A percentile compares a stretch with the other conserved stretches of the same genome.
phyloP scores from a whole-genome alignment of 2,888 invertebrate species.

The Limnephilus marmoratus region DNA sequence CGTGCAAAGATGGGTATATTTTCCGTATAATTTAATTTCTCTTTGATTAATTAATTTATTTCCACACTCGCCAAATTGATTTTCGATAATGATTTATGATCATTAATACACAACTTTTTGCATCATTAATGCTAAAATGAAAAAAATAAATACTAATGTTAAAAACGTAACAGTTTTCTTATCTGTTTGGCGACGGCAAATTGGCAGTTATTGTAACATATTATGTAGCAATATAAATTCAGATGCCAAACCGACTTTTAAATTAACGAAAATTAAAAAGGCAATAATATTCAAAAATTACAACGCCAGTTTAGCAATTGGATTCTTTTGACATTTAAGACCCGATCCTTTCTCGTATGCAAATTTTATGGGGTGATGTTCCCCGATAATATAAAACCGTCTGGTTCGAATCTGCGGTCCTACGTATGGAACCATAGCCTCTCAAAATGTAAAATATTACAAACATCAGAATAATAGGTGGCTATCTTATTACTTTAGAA shows the following conservation, averaged over 20 bases:
- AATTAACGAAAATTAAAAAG: conserved; percentile 26
- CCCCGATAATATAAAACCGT: conserved; percentile 58
- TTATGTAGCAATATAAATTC: neutral
- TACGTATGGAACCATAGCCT: neutral
- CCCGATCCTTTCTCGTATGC: conserved; percentile 58
- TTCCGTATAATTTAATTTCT: neutral
- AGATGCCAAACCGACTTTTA: neutral
- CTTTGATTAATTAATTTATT: neutral
- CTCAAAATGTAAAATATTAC: neutral
- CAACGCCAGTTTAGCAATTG: conserved; percentile 20
- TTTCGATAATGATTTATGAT: neutral
- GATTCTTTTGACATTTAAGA: conserved; percentile 60
- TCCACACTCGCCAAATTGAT: neutral
- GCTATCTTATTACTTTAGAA: neutral
- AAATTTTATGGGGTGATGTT: conserved; percentile 58
- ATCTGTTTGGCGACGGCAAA: neutral
- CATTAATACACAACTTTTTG: neutral
- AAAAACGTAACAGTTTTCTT: neutral
- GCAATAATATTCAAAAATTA: neutral
- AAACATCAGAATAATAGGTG: neutral
- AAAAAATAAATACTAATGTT: neutral
- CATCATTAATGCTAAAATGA: neutral
- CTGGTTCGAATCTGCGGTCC: conserved; percentile 49
- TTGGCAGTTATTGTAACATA: neutral
- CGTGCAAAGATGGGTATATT: neutral